Base-by-base conservation (phyloP, 2,888 invertebrate genomes). In the Dione juno region DNA sequence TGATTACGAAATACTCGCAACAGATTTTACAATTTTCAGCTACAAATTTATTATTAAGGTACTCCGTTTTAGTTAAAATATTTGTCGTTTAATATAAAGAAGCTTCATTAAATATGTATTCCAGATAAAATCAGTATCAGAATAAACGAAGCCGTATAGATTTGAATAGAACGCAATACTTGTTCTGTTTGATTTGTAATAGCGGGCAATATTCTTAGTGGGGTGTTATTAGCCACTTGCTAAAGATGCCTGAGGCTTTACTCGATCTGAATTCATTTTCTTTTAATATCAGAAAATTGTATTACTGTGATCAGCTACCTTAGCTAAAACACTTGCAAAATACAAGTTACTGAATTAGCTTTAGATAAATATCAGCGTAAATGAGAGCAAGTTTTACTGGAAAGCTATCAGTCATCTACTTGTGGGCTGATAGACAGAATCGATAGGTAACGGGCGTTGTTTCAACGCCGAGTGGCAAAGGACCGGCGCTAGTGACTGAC, bases 151-250 rank as follows among this genome's bases (percentile, higher is more conserved):
- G 72, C 71, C 66, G 35, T 67, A 75, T 73, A 79, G 75, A 77
- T 76, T 76, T 85, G 88, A 87, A 88, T 88, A 84, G 85, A 87
- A 81, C 82, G 80, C 78, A 82, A 84, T 85, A 86, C 84, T 82
- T 82, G 88, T 85, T 87, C 84, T 70, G 81, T 87, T 86, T 90
- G 86, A 89, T 91, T 90, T 90, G 89, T 87, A 87, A 87, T 84
- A 83, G 87, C 86, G 85, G 85, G 88, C 87, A 86, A 86, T 89
- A 87, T 86, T 86, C 84, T 82, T 80, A 80, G 86, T 80, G 84
- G 87, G 87, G 87, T 89, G 90, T 89, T 89, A 90, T 91, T 91
- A 91, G 85, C 84, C 82, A 85, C 81, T 84, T 79, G 84, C 81
- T 81, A 81, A 82, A 76, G 79, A 79, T 69, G 87, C 90, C 87